Percentiles rank a stretch among this genome's conserved stretches.
phyloP scores from a whole-genome alignment of 2,797 vertebrate genomes.

The Momotus momota region DNA sequence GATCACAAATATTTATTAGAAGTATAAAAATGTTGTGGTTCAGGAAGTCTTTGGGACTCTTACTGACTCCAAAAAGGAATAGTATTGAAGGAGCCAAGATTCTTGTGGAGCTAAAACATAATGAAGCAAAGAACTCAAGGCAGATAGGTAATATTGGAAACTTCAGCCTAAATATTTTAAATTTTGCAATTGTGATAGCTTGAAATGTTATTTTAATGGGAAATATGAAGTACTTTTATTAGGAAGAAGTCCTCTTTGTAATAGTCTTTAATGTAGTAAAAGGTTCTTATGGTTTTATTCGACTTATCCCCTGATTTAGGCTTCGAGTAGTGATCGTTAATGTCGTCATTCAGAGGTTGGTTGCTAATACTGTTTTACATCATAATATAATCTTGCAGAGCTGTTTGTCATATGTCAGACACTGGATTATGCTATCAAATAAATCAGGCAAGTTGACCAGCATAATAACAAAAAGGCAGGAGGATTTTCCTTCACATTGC shows the following conservation, averaged over 20 bases:
- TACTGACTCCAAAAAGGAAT: background rate
- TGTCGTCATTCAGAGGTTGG: background rate
- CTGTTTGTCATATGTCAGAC: background rate
- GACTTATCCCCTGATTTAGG: background rate
- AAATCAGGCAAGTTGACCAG: background rate
- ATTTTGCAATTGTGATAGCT: background rate
- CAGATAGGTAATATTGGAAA: background rate
- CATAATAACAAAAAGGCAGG: background rate
- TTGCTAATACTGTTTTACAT: background rate
- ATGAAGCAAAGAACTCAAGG: background rate
- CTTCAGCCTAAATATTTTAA: background rate
- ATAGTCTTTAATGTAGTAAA: background rate
- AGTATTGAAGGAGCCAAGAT: background rate
- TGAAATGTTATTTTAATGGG: background rate
- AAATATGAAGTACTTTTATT: background rate
- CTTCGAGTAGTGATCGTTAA: background rate
- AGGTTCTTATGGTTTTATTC: background rate
- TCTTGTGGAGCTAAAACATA: background rate
- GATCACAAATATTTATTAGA: background rate
- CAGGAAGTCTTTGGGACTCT: background rate
- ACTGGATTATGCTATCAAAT: constrained; percentile 9
- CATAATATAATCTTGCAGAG: background rate
- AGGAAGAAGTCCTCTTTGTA: background rate
- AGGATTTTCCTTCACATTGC: background rate
- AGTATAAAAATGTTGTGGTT: background rate